These are phyloP conservation scores for Papilio glaucus DNA, from an alignment of 1,140 invertebrate species.

Conservation along the genomic window DNA sequence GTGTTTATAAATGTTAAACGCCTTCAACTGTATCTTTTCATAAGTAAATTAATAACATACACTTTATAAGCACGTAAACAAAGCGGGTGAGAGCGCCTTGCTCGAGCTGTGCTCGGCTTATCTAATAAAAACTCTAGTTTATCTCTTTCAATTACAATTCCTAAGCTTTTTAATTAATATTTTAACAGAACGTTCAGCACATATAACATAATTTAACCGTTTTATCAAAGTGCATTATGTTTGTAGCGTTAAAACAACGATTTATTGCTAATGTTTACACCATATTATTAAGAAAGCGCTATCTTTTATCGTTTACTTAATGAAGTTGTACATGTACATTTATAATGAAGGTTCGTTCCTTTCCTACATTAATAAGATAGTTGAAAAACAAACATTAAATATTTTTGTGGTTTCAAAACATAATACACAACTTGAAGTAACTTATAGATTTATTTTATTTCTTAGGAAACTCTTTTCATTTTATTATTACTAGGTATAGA, in stretches of 20 bases:
- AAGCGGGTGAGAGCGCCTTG: not conserved
- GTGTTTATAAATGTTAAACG: not conserved
- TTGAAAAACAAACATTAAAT: too few species aligned
- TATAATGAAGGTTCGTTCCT: too few species aligned
- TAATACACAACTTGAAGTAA: too few species aligned
- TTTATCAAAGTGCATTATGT: constrained; percentile 5
- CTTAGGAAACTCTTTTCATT: too few species aligned
- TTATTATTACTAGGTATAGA: too few species aligned
- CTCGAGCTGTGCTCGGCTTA: not conserved
- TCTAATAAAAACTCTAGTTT: constrained; percentile 3
- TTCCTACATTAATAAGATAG: too few species aligned
- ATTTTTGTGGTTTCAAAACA: too few species aligned
- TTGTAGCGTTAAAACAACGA: not conserved
- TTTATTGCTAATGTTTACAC: not conserved
- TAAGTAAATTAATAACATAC: not conserved
- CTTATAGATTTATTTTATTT: too few species aligned
- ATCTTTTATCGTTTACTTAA: not conserved
- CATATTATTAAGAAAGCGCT: not conserved
- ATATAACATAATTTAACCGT: not conserved
- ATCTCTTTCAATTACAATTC: constrained; percentile 2
- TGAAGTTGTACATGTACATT: not conserved
- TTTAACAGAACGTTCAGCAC: constrained; percentile 14
- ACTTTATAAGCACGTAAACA: constrained; percentile 1
- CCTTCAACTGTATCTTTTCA: not conserved
- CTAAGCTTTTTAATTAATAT: constrained; percentile 10